phyloP scores from a whole-genome alignment of 2,113 vertebrate species.

The Anarrhichthys ocellatus region DNA sequence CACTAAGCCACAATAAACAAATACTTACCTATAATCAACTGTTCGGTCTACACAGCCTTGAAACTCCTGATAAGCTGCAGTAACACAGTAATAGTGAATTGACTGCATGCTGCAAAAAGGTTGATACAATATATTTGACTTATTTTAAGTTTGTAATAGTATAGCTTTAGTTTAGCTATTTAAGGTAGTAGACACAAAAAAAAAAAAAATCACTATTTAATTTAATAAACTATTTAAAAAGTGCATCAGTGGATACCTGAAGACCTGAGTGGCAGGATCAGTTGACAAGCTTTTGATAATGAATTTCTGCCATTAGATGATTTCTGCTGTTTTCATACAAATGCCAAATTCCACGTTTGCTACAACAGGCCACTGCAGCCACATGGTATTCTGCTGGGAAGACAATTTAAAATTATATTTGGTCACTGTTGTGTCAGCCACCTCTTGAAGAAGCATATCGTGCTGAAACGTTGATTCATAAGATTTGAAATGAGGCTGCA shows the following conservation, averaged over 20 bases:
- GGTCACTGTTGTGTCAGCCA: background rate
- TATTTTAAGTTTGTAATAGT: background rate
- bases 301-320: background rate
- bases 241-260: background rate
- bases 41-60: conserved; percentile 36
- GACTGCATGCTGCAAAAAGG: background rate
- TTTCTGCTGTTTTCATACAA: background rate
- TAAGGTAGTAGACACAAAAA: background rate
- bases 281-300: background rate
- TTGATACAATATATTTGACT: background rate
- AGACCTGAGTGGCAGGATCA: background rate
- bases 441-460: background rate
- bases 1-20: conserved; percentile 23
- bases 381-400: background rate
- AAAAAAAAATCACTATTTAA: background rate
- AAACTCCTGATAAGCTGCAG: conserved; percentile 43
- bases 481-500: too few species aligned
- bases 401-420: background rate
- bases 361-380: background rate
- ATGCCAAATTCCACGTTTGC: background rate
- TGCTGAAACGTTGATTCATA: background rate
- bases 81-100: background rate
- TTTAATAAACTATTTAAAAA: background rate
- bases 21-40: conserved; percentile 14
- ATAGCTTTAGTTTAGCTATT: background rate